Conservation (phyloP, 2,113 vertebrate genomes). For the Burhinus bistriatus region DNA sequence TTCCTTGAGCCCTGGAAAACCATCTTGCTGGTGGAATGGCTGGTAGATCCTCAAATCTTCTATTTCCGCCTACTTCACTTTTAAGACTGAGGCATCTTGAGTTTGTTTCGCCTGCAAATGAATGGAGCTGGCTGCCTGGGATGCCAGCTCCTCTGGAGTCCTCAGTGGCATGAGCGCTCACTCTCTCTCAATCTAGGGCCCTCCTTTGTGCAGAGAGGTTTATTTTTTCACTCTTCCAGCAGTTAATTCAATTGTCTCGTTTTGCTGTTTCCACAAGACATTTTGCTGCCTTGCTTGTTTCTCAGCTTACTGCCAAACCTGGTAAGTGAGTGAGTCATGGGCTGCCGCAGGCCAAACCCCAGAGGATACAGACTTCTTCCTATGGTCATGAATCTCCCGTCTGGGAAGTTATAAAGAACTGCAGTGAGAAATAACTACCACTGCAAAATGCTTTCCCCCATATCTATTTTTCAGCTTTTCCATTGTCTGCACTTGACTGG, state of each 20-base stretch:
- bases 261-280: neutral
- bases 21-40: neutral
- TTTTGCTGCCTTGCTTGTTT: conserved; percentile 13
- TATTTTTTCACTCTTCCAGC: neutral
- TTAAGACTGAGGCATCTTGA: neutral
- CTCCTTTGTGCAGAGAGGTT: neutral
- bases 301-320: neutral
- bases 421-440: conserved; percentile 26
- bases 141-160: neutral
- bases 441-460: neutral
- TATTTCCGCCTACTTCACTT: neutral
- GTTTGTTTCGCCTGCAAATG: neutral
- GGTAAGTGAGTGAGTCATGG: conserved; percentile 2
- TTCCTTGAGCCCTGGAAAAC: neutral
- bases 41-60: neutral
- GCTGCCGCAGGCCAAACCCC: conserved; percentile 11
- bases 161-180: neutral
- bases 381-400: conserved; percentile 47
- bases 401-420: conserved; percentile 11
- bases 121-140: neutral
- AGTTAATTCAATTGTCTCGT: neutral
- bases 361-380: neutral
- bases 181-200: neutral
- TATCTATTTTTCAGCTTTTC: conserved; percentile 45
- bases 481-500: conserved; percentile 60